Conservation (phyloP, 2,113 vertebrate genomes). For the Scophthalmus maximus region DNA sequence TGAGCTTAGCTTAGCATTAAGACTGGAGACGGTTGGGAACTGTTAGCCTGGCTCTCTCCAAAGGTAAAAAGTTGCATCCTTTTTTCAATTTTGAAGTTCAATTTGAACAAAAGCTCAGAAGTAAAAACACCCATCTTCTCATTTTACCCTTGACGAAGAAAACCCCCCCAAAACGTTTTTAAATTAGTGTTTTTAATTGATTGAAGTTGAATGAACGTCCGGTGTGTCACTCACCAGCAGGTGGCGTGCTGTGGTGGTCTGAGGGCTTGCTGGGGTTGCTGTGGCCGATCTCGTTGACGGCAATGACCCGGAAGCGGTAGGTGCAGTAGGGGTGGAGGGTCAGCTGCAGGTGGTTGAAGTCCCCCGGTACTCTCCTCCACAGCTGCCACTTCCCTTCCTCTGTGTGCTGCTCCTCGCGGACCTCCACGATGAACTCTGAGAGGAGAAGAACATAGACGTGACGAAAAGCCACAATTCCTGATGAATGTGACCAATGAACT, state of each 20-base stretch:
- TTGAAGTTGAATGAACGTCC: too few species aligned
- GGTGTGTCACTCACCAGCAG: constrained; percentile 43
- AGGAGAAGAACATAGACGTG: not conserved
- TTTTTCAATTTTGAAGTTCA: too few species aligned
- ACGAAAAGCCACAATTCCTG: too few species aligned
- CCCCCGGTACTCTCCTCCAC: constrained; percentile 66
- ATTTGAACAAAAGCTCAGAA: too few species aligned
- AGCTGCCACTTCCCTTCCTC: constrained; percentile 68
- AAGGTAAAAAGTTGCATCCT: too few species aligned
- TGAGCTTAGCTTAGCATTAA: too few species aligned
- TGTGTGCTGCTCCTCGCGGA: constrained; percentile 75
- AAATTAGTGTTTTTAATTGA: too few species aligned
- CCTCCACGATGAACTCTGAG: constrained; percentile 83
- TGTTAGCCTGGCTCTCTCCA: not conserved
- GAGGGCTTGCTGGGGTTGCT: constrained; percentile 80
- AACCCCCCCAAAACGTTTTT: too few species aligned
- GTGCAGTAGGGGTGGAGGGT: constrained; percentile 82
- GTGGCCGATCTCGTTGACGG: constrained; percentile 80
- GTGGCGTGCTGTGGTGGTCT: constrained; percentile 64
- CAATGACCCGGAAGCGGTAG: constrained; percentile 86
- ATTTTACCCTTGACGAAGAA: too few species aligned
- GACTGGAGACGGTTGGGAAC: too few species aligned
- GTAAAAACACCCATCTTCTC: too few species aligned
- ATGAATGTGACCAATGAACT: too few species aligned
- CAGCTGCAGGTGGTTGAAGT: constrained; percentile 79